These are phyloP conservation scores for Rana temporaria DNA, from an alignment of 2,113 vertebrate species.

Conservation along the genomic window DNA sequence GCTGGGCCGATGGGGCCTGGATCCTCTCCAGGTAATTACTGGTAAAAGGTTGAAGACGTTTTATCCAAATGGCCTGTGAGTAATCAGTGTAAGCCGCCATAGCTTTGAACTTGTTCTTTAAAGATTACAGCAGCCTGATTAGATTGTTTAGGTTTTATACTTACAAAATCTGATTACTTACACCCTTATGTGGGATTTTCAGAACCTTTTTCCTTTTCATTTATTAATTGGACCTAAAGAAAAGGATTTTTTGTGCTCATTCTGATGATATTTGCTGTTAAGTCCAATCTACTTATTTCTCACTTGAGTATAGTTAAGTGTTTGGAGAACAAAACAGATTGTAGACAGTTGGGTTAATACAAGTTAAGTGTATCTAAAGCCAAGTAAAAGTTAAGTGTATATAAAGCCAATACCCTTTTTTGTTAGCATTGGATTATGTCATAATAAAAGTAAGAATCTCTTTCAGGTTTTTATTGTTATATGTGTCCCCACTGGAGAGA, in stretches of 20 bases:
- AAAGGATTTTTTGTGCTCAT: constrained; percentile 8
- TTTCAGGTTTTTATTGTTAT: too few species aligned
- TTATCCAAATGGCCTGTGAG: constrained; percentile 40
- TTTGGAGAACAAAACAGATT: too few species aligned
- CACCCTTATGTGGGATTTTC: constrained; percentile 18
- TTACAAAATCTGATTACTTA: constrained; percentile 41
- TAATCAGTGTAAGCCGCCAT: constrained; percentile 44
- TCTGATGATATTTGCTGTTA: neutral
- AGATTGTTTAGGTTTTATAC: constrained; percentile 29
- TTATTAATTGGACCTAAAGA: constrained; percentile 22
- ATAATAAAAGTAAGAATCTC: too few species aligned
- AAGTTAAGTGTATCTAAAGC: too few species aligned
- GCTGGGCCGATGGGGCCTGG: constrained; percentile 22
- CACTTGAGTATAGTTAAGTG: too few species aligned
- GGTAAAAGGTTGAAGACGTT: constrained; percentile 41
- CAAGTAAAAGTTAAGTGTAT: too few species aligned
- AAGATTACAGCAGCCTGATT: constrained; percentile 49
- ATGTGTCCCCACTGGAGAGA: too few species aligned
- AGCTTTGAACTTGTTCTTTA: constrained; percentile 54
- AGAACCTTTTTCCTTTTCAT: neutral
- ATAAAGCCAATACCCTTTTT: too few species aligned
- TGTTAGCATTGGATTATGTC: too few species aligned
- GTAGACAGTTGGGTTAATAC: too few species aligned
- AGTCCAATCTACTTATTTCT: too few species aligned
- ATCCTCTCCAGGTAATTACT: constrained; percentile 53